phyloP scores from a whole-genome alignment of 1,140 invertebrate species.

The Chironomus striatipennis region DNA sequence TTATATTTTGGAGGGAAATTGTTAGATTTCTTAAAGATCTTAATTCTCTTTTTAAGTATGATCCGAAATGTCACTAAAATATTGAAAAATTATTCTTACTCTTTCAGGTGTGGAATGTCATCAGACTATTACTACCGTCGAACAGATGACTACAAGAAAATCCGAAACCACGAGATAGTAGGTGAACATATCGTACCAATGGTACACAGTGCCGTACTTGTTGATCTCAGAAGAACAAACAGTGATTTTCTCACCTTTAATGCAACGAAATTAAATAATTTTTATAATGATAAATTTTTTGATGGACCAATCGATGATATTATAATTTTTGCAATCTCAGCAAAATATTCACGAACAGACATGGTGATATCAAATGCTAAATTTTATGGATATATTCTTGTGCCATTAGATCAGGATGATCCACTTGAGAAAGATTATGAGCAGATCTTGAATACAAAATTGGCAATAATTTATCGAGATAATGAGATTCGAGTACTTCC shows the following conservation, averaged over 20 bases:
- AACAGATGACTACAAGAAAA: slow-evolving; percentile 78
- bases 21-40: too few species aligned
- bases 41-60: too few species aligned
- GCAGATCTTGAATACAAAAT: slow-evolving; percentile 68
- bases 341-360: slow-evolving; percentile 58
- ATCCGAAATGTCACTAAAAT: too few species aligned
- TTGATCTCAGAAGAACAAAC: slow-evolving; percentile 57
- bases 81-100: neutral
- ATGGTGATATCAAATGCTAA: slow-evolving; percentile 75
- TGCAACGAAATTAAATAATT: slow-evolving; percentile 45
- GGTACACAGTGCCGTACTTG: slow-evolving; percentile 81
- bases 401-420: slow-evolving; percentile 66
- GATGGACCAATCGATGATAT: slow-evolving; percentile 85
- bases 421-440: slow-evolving; percentile 55
- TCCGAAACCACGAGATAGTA: slow-evolving; percentile 58
- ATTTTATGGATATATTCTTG: slow-evolving; percentile 71
- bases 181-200: slow-evolving; percentile 84
- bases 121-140: slow-evolving; percentile 79
- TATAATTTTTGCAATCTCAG: slow-evolving; percentile 84
- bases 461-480: slow-evolving; percentile 58
- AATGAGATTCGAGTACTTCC: slow-evolving; percentile 33
- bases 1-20: too few species aligned
- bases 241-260: slow-evolving; percentile 70
- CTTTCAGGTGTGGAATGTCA: slow-evolving; percentile 88
- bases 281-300: slow-evolving; percentile 38